phyloP scores from a whole-genome alignment of 1,140 invertebrate species.

The Ectropis grisescens region DNA sequence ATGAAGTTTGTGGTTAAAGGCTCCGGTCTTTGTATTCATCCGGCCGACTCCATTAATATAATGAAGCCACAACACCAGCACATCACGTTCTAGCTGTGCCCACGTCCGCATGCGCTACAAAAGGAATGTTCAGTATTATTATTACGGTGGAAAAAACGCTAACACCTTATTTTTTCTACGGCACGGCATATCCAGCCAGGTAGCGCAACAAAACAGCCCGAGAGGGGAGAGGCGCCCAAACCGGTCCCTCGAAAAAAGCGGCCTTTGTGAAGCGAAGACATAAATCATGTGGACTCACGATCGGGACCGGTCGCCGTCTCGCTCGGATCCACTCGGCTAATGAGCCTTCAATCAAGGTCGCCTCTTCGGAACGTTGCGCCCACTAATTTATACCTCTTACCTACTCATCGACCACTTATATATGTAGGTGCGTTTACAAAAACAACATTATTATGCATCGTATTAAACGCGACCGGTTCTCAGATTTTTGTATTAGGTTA shows the following conservation, averaged over 20 bases:
- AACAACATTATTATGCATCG: too few species aligned
- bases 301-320: constrained; percentile 44
- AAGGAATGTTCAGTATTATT: constrained; percentile 67
- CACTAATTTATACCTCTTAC: constrained; percentile 31
- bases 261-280: constrained; percentile 47
- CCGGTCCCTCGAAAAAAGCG: constrained; percentile 47
- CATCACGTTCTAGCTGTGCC: constrained; percentile 48
- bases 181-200: constrained; percentile 60
- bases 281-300: constrained; percentile 62
- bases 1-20: constrained; percentile 54
- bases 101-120: constrained; percentile 59
- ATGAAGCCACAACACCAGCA: constrained; percentile 53
- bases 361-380: constrained; percentile 23
- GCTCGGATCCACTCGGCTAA: constrained; percentile 41
- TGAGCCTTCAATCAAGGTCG: constrained; percentile 67
- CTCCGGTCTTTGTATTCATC: constrained; percentile 56
- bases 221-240: constrained; percentile 34
- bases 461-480: too few species aligned
- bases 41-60: constrained; percentile 61
- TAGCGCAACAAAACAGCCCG: constrained; percentile 51
- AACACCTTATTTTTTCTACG: constrained; percentile 52
- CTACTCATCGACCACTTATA: too few species aligned
- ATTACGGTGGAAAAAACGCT: constrained; percentile 55
- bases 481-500: too few species aligned
- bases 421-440: too few species aligned